Evolutionary conservation across 2,888 invertebrate genomes (phyloP), one percentile per base, ranked within the genome.

Genomic region (Loripinus fragilis): DNA sequence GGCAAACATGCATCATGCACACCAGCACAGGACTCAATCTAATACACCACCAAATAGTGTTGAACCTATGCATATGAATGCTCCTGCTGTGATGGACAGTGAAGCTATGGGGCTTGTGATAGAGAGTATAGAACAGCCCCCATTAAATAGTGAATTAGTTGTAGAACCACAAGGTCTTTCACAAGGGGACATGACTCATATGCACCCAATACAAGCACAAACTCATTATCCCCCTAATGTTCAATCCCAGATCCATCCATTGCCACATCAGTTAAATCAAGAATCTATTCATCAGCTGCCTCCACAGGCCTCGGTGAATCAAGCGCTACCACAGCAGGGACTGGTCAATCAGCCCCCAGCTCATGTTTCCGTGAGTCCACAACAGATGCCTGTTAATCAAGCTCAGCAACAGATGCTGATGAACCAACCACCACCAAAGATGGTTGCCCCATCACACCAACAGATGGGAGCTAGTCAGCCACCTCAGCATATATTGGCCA

Each of bases 81-180:
- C 60, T 1, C 60, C 60, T 5, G 42, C 45, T 10, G 42, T 45
- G 8, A 45, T 67, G 25, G 67, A 67, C 42, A 28, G 25, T 41
- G 67, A 67, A 15, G 67, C 67, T 7, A 67, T 67, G 67, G 67
- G 67, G 25, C 67, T 67, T 7, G 67, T 67, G 12, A 45, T 67
- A 20, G 67, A 67, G 7, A 67, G 67, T 67, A 67, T 67, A 67
- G 67, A 67, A 28, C 60, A 60, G 60, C 60, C 60, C 1, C 60
- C 60, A 17, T 60, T 60, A 60, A 60, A 60, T 60, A 60, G 60
- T 60, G 60, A 60, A 60, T 10, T 55, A 55, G 33, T 60, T 10
- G 60, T 60, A 60, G 60, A 60, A 33, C 30, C 60, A 15, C 60
- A 30, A 60, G 60, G 60, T 30, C 60, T 60, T 60, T 60, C 60